Conservation (phyloP, 2,797 vertebrate genomes). For the Sebastiscus tertius region DNA sequence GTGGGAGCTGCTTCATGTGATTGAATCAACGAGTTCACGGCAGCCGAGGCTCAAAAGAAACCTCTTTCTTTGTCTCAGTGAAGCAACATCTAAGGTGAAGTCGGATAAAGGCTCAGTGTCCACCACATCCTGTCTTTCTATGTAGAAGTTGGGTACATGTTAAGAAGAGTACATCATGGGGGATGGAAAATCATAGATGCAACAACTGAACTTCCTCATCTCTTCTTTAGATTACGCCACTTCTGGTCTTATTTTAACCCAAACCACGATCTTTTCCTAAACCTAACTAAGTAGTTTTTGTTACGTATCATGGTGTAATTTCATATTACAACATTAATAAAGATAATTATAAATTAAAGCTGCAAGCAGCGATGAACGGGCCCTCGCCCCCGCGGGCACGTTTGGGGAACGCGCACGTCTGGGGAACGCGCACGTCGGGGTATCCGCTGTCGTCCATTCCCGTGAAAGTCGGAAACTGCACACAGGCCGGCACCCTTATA, state of each 20-base stretch:
- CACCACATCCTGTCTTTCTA: not conserved
- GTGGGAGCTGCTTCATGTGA: conserved; percentile 32
- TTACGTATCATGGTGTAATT: not conserved
- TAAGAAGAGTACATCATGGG: not conserved
- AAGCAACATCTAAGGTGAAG: conserved; percentile 12
- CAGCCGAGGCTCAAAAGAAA: conserved; percentile 38
- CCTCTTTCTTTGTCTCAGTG: conserved; percentile 13
- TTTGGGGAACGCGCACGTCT: no score
- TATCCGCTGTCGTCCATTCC: no score
- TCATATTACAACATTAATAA: not conserved
- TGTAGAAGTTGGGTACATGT: not conserved
- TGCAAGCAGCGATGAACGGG: no score
- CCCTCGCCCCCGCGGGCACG: no score
- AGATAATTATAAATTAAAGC: no score
- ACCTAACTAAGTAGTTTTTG: no score
- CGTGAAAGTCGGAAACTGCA: no score
- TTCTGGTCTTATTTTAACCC: no score
- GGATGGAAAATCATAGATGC: not conserved
- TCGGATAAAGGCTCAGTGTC: conserved; percentile 2
- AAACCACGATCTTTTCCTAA: no score
- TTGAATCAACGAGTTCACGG: conserved; percentile 48
- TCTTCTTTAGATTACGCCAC: accelerated
- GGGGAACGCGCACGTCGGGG: no score
- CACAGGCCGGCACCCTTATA: no score
- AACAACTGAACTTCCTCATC: not conserved